These are phyloP conservation scores for Pseudorhiza aurosa DNA, from an alignment of 30 jellyfish, hydroid and myxozoan genomes.

Conservation along the genomic window DNA sequence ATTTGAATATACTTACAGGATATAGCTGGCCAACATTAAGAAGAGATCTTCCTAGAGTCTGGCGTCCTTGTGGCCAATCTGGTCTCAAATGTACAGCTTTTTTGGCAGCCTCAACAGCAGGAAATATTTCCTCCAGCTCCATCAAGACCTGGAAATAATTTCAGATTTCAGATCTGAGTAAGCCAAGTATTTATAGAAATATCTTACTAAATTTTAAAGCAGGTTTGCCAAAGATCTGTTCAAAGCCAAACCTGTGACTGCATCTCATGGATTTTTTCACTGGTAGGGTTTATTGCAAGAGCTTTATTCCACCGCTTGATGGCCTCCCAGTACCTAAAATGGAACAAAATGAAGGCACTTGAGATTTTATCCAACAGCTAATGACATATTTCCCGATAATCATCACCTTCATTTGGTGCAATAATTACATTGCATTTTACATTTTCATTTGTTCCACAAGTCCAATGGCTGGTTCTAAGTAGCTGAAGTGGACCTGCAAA, in stretches of 20 bases:
- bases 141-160: slow-evolving; percentile 66
- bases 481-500: no score
- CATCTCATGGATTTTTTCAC: slow-evolving; percentile 87
- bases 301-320: slow-evolving; percentile 78
- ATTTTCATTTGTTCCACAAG: no score
- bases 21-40: slow-evolving; percentile 71
- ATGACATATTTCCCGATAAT: no score
- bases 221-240: no score
- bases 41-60: slow-evolving; percentile 91
- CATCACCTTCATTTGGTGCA: no score
- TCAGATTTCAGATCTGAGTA: no score
- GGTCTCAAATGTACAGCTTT: slow-evolving; percentile 68
- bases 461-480: no score
- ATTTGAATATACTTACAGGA: slow-evolving; percentile 44
- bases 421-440: no score
- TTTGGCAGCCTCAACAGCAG: slow-evolving; percentile 90
- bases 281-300: slow-evolving; percentile 39
- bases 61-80: slow-evolving; percentile 86
- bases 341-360: no score
- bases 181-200: no score
- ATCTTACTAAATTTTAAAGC: no score
- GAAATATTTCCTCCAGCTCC: slow-evolving; percentile 82
- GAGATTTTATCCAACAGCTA: no score
- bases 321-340: slow-evolving; percentile 98
- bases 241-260: slow-evolving; percentile 94